Conservation (phyloP, 2,888 invertebrate genomes). For the Lottia scabra region DNA sequence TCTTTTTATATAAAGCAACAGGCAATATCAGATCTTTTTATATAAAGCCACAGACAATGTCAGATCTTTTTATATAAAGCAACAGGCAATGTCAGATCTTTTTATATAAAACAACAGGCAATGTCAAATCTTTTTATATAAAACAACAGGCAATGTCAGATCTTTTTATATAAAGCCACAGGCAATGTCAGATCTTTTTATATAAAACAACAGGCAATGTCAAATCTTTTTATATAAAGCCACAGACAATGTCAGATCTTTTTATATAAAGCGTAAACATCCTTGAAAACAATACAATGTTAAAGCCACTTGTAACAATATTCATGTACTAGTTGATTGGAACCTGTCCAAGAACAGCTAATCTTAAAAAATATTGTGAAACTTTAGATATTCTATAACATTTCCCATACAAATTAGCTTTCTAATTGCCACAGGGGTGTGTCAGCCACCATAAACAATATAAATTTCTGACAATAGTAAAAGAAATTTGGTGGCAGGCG, state of each 20-base stretch:
- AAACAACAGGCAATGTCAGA: background rate
- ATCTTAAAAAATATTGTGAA: conserved; percentile 3
- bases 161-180: background rate
- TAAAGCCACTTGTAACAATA: conserved; percentile 5
- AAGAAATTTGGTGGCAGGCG: background rate
- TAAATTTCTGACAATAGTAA: conserved; percentile 4
- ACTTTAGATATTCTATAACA: background rate
- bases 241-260: background rate
- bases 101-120: background rate
- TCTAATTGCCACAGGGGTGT: conserved; percentile 1
- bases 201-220: background rate
- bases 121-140: background rate
- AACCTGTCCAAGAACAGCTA: background rate
- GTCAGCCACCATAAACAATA: conserved; percentile 6
- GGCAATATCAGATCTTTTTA: background rate
- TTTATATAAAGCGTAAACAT: background rate
- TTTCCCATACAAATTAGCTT: conserved; percentile 4
- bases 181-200: background rate
- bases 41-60: background rate
- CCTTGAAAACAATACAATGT: background rate
- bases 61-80: background rate
- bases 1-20: background rate
- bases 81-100: background rate
- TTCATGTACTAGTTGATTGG: background rate
- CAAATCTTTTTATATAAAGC: background rate